A percentile compares a stretch with the other conserved stretches of the same genome.
Conservation (phyloP, 2,113 vertebrate species). For the Gymnorhina tibicen region DNA sequence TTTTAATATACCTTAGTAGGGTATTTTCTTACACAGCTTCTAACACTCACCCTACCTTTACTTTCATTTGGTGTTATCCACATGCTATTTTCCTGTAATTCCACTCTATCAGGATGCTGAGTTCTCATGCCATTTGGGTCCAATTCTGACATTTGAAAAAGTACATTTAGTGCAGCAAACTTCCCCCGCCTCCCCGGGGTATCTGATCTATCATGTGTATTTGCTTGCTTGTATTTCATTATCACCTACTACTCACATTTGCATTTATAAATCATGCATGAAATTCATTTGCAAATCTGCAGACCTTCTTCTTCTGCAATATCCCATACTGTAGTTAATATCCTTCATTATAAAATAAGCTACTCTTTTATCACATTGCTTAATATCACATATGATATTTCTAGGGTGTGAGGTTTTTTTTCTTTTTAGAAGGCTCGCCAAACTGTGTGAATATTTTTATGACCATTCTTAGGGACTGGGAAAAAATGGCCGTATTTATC, state of each 20-base stretch:
- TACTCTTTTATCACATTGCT: not conserved
- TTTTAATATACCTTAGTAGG: not conserved
- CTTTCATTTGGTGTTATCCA: not conserved
- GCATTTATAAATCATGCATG: conserved; percentile 44
- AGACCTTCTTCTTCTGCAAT: not conserved
- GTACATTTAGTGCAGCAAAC: not conserved
- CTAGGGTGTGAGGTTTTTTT: not conserved
- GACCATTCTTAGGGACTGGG: conserved; percentile 20
- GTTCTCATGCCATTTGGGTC: not conserved
- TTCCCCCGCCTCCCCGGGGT: not conserved
- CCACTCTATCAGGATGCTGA: not conserved
- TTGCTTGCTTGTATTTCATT: conserved; percentile 27
- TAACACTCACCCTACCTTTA: not conserved
- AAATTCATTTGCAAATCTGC: conserved; percentile 14
- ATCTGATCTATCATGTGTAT: not conserved
- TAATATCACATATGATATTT: not conserved
- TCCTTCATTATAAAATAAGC: not conserved
- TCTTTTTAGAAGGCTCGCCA: conserved; percentile 19
- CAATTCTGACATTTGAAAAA: not conserved
- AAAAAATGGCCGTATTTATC: not conserved
- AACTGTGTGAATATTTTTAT: conserved; percentile 38
- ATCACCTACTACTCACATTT: conserved; percentile 13
- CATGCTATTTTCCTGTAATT: not conserved
- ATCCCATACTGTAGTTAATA: not conserved
- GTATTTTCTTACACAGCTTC: not conserved